These are phyloP conservation scores for Sebastes variabilis DNA, from an alignment of 2,797 vertebrate species.

Conservation along the genomic window DNA sequence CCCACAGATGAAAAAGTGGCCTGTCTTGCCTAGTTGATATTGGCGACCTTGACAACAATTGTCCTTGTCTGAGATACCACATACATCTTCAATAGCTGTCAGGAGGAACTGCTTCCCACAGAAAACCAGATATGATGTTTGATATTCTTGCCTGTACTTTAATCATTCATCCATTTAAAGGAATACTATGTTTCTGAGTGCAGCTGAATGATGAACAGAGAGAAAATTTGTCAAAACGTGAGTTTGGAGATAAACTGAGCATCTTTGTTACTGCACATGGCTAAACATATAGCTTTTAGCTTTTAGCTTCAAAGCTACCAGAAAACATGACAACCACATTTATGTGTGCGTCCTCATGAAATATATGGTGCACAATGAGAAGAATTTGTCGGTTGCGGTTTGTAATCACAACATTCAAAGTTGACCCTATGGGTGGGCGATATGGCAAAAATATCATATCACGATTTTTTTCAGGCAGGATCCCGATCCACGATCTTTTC, in stretches of 20 bases:
- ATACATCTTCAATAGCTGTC: neutral
- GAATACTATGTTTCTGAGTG: neutral
- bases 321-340: neutral
- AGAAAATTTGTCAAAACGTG: neutral
- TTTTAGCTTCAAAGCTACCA: neutral
- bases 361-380: neutral
- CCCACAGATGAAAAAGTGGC: neutral
- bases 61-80: neutral
- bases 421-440: no score
- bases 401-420: no score
- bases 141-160: neutral
- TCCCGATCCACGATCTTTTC: no score
- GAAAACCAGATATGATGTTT: neutral
- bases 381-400: neutral
- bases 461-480: no score
- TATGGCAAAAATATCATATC: no score
- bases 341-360: neutral
- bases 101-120: neutral
- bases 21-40: neutral
- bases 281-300: neutral
- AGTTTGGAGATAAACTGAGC: neutral
- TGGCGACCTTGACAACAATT: neutral
- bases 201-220: neutral
- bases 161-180: neutral
- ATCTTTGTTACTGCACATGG: neutral